phyloP scores from a whole-genome alignment of 2,797 vertebrate species.

The Steatocranus sp. region DNA sequence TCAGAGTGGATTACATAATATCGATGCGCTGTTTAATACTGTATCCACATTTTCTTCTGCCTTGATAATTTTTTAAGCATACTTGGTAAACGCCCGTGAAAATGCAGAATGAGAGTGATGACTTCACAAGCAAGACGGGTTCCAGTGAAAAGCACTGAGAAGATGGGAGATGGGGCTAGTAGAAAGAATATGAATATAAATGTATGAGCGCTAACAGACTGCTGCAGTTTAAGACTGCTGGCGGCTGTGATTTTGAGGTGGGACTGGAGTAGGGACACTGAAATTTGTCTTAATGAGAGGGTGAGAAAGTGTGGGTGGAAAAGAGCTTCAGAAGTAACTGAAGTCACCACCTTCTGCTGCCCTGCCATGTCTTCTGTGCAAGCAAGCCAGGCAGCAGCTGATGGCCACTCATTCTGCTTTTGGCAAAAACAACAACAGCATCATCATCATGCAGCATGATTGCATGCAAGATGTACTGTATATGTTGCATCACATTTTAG shows the following conservation, averaged over 20 bases:
- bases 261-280: neutral
- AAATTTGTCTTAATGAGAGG: slow-evolving; percentile 25
- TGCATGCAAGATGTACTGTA: neutral
- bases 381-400: slow-evolving; percentile 22
- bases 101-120: neutral
- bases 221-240: neutral
- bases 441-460: neutral
- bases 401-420: neutral
- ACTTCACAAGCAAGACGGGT: neutral
- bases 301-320: slow-evolving; percentile 19
- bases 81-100: neutral
- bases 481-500: neutral
- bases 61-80: slow-evolving; percentile 9
- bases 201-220: neutral
- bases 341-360: neutral
- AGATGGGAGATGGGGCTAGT: neutral
- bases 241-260: slow-evolving; percentile 1
- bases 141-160: neutral
- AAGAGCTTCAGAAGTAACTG: slow-evolving; percentile 17
- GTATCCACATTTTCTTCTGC: neutral
- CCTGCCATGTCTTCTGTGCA: slow-evolving; percentile 1
- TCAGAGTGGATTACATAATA: slow-evolving; percentile 41
- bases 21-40: neutral
- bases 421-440: neutral
- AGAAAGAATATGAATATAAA: neutral